These are phyloP conservation scores for Cyrtodaria siliqua DNA, from an alignment of 2,888 invertebrate genomes.

Conservation along the genomic window DNA sequence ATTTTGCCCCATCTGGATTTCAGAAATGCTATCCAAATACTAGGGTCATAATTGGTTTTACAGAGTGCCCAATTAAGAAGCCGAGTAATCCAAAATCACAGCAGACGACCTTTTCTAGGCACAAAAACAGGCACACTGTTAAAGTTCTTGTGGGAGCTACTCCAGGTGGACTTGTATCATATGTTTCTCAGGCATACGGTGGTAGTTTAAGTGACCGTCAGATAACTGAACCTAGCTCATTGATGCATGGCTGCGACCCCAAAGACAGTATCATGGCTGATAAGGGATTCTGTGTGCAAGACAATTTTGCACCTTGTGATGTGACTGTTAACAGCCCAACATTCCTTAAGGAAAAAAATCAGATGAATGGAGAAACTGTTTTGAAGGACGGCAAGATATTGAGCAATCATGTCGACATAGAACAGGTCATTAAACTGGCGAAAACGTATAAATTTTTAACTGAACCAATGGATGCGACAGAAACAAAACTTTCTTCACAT, in stretches of 20 bases:
- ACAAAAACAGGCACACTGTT: slow-evolving; percentile 71
- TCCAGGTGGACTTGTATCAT: slow-evolving; percentile 66
- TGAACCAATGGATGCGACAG: slow-evolving; percentile 41
- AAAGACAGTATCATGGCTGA: slow-evolving; percentile 65
- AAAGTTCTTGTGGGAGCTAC: slow-evolving; percentile 62
- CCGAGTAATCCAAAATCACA: slow-evolving; percentile 60
- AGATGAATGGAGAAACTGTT: slow-evolving; percentile 51
- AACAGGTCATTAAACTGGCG: slow-evolving; percentile 60
- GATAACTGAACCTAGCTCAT: slow-evolving; percentile 44
- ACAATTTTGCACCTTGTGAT: slow-evolving; percentile 57
- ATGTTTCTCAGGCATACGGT: slow-evolving; percentile 64
- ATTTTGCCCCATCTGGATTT: slow-evolving; percentile 60
- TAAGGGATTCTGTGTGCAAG: slow-evolving; percentile 59
- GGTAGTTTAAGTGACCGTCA: slow-evolving; percentile 68
- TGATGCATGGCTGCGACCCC: slow-evolving; percentile 49
- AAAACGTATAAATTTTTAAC: slow-evolving; percentile 59
- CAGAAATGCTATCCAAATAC: slow-evolving; percentile 62
- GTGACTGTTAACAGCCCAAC: slow-evolving; percentile 63
- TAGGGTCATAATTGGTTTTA: slow-evolving; percentile 67
- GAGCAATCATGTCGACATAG: slow-evolving; percentile 65
- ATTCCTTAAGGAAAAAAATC: slow-evolving; percentile 65
- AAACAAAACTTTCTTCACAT: slow-evolving; percentile 42
- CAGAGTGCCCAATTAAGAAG: slow-evolving; percentile 69
- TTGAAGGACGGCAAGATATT: slow-evolving; percentile 62
- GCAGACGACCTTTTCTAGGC: slow-evolving; percentile 66